These are phyloP conservation scores for Chloropsis hardwickii DNA, from an alignment of 2,113 vertebrate genomes.

Conservation along the genomic window DNA sequence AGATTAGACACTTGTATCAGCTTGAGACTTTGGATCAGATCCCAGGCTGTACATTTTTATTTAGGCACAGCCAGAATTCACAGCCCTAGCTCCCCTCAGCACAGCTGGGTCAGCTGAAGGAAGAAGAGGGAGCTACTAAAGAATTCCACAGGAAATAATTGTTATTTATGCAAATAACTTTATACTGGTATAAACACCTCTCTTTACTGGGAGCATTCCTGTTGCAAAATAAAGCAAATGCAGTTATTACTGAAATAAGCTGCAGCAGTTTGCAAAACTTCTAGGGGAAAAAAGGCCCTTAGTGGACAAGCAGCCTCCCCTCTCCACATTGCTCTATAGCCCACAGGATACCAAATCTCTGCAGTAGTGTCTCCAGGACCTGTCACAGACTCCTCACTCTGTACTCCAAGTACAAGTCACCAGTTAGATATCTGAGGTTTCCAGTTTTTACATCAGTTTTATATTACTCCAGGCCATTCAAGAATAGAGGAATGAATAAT, in stretches of 20 bases:
- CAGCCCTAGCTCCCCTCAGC: background rate
- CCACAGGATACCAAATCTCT: background rate
- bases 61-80: background rate
- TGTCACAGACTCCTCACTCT: background rate
- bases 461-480: background rate
- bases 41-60: background rate
- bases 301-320: background rate
- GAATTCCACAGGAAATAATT: background rate
- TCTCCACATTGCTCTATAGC: rapidly evolving
- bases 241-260: background rate
- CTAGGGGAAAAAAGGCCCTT: background rate
- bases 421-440: background rate
- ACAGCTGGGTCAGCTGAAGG: background rate
- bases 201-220: background rate
- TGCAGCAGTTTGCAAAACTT: background rate
- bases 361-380: background rate
- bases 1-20: background rate
- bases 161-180: background rate
- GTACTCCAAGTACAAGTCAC: background rate
- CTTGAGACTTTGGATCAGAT: background rate
- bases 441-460: background rate
- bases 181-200: background rate
- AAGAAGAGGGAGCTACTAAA: background rate
- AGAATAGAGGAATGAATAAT: background rate
- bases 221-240: background rate